Base-by-base conservation (phyloP, 2,113 vertebrate genomes). In the Tragelaphus strepsiceros region DNA sequence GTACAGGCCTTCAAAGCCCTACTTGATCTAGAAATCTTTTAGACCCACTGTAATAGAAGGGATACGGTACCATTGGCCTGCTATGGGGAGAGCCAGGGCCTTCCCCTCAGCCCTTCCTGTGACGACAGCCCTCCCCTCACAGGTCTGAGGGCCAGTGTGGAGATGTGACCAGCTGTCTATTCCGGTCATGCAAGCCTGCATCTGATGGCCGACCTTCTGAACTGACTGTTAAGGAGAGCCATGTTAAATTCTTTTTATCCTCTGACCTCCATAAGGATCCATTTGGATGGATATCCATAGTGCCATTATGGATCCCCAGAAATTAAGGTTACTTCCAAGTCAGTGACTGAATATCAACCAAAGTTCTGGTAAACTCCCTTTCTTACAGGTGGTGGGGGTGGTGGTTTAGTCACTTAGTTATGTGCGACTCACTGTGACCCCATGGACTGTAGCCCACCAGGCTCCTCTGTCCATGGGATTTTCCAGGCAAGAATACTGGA, bases 371-470 rank as follows among this genome's bases (percentile, higher is more conserved):
- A 59, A 51, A n/a, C 59, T 58, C 24, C n/a, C 17, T 86, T 53
- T n/a, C 71, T 59, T 94, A 59, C 10, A 71, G 67, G n/a, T 22
- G 10, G 67, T 71, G 19, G n/a, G 64, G 64, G 19, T 11, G 8
- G n/a, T 22, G n/a, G n/a, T 39, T 71, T 39, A 71, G n/a, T 39
- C n/a, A 71, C 19, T 39, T 19, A 22, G n/a, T 22, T 71, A 22
- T 0, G 0, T 39, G 19, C 0, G 0, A 22, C 5, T 71, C 10
- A 0, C 3, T 71, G 67, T 0, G 2, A 71, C n/a, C 19, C 19
- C n/a, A 67, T 4, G 39, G 39, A 43, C 39, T 43, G 19, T 22
- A 71, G 67, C 67, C 67, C 19, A 22, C 10, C 10, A 39, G n/a
- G n/a, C 19, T 71, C n/a, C 64, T 71, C n/a, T 71, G n/a, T 71